Conservation (phyloP, 2,797 vertebrate genomes). For the Muraenolepis orangiensis region DNA sequence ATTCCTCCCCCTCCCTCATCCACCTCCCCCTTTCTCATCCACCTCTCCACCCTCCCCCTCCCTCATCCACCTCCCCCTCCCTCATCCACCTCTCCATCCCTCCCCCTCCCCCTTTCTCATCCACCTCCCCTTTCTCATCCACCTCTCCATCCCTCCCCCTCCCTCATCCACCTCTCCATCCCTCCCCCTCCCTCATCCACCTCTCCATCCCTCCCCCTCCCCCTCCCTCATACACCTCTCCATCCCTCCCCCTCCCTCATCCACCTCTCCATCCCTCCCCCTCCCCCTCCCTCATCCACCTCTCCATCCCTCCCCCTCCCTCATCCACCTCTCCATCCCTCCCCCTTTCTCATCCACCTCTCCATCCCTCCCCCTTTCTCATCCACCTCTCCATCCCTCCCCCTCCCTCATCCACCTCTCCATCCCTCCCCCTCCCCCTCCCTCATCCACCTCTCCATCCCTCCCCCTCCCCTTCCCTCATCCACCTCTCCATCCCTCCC, state of each 20-base stretch:
- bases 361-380: slow-evolving; percentile 38
- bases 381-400: slow-evolving; percentile 34
- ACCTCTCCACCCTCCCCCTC: slow-evolving; percentile 38
- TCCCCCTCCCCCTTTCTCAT: too few species aligned
- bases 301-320: slow-evolving; percentile 37
- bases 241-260: slow-evolving; percentile 34
- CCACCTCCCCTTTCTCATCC: too few species aligned
- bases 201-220: slow-evolving; percentile 38
- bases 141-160: slow-evolving; percentile 37
- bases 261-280: slow-evolving; percentile 36
- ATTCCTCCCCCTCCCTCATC: slow-evolving; percentile 36
- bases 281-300: slow-evolving; percentile 35
- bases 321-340: slow-evolving; percentile 35
- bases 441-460: slow-evolving; percentile 35
- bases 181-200: slow-evolving; percentile 34
- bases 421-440: slow-evolving; percentile 36
- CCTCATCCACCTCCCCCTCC: too few species aligned
- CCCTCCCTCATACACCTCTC: slow-evolving; percentile 35
- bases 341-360: slow-evolving; percentile 35
- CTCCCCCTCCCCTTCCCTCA: slow-evolving; percentile 36
- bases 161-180: slow-evolving; percentile 35
- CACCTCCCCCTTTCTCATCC: too few species aligned
- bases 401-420: slow-evolving; percentile 36
- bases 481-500: slow-evolving; percentile 35
- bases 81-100: slow-evolving; percentile 35